Evolutionary conservation across 2,797 vertebrate species (phyloP).

Genomic region (Oreonectes daqikongensis): DNA sequence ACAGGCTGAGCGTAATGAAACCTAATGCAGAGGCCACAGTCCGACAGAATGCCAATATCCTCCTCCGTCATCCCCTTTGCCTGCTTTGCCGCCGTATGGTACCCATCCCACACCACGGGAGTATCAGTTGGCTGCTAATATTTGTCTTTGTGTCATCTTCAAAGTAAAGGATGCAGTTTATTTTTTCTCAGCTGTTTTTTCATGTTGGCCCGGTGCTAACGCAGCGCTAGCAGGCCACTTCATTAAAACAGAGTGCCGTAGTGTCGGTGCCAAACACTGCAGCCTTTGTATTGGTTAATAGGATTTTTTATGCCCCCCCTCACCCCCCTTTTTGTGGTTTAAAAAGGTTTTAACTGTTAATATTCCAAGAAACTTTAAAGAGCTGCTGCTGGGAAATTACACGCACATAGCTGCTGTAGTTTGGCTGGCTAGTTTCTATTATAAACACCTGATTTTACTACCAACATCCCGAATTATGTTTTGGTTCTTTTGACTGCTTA

Average conservation of each 20-base stretch:
- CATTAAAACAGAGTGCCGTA: slow-evolving; percentile 59
- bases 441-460: not conserved
- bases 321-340: slow-evolving; percentile 64
- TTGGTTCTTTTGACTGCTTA: not conserved
- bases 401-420: slow-evolving; percentile 54
- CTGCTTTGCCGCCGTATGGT: slow-evolving; percentile 18
- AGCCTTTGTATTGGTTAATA: slow-evolving; percentile 75
- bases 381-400: slow-evolving; percentile 64
- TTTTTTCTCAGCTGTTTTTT: slow-evolving; percentile 34
- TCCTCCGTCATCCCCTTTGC: slow-evolving; percentile 3
- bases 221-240: slow-evolving; percentile 52
- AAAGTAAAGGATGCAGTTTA: slow-evolving; percentile 17
- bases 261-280: slow-evolving; percentile 67
- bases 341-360: slow-evolving; percentile 72
- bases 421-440: not conserved
- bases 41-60: slow-evolving; percentile 45
- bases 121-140: slow-evolving; percentile 32
- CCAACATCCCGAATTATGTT: not conserved
- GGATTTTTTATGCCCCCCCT: slow-evolving; percentile 72
- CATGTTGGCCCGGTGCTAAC: slow-evolving; percentile 44
- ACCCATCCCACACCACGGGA: not conserved
- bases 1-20: slow-evolving; percentile 43
- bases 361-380: slow-evolving; percentile 63
- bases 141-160: slow-evolving; percentile 42
- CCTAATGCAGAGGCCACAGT: slow-evolving; percentile 39